These are phyloP conservation scores for Sebastes schlegelii DNA, from an alignment of 2,113 vertebrate species.

Conservation along the genomic window DNA sequence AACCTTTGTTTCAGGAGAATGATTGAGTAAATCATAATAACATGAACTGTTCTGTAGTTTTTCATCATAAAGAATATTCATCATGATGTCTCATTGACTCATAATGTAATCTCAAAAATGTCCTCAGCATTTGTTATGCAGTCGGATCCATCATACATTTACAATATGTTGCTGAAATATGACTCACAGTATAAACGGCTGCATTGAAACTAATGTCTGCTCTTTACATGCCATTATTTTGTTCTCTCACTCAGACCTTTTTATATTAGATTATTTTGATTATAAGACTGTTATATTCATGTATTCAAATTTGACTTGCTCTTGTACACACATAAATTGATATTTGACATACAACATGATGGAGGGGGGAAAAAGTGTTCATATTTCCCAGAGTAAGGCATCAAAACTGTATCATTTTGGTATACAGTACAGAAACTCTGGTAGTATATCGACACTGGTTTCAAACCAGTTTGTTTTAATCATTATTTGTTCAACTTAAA, in stretches of 20 bases:
- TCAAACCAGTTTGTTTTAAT: neutral
- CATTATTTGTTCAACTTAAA: neutral
- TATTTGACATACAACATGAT: neutral
- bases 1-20: constrained; percentile 4
- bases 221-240: neutral
- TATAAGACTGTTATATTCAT: neutral
- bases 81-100: neutral
- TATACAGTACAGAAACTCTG: neutral
- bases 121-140: neutral
- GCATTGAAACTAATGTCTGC: constrained; percentile 6
- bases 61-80: neutral
- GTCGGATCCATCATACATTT: constrained; percentile 6
- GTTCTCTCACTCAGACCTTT: neutral
- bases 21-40: neutral
- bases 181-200: neutral
- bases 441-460: neutral
- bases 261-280: constrained; percentile 24
- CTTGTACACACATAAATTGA: constrained; percentile 10
- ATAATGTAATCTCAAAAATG: neutral
- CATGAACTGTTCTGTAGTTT: neutral
- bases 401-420: neutral
- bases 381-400: neutral
- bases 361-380: neutral
- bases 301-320: constrained; percentile 10
- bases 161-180: constrained; percentile 1